A percentile compares a stretch with the other conserved stretches of the same genome.
These are phyloP conservation scores for Pharmacophagus antenor DNA, from an alignment of 2,888 invertebrate genomes.

Conservation along the genomic window DNA sequence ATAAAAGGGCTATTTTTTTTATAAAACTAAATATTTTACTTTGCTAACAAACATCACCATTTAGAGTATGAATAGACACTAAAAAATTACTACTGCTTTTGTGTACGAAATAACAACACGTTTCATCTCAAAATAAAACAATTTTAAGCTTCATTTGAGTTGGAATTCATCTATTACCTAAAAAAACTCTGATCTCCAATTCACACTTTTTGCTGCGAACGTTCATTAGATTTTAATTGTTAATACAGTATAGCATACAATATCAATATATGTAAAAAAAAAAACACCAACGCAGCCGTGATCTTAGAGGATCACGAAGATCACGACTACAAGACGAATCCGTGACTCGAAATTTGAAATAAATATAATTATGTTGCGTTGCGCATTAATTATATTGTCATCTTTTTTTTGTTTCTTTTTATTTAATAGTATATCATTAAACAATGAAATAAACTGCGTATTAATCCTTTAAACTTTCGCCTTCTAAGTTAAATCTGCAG, in stretches of 20 bases:
- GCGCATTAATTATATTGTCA: constrained; percentile 45
- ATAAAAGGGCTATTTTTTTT: too few relatives aligned
- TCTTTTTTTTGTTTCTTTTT: constrained; percentile 44
- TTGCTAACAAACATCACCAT: neutral
- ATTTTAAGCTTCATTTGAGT: constrained; percentile 25
- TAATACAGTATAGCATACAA: constrained; percentile 33
- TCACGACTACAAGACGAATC: constrained; percentile 36
- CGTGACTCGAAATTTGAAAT: constrained; percentile 40
- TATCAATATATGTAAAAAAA: constrained; percentile 41
- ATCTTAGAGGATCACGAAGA: constrained; percentile 52
- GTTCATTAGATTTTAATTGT: constrained; percentile 46
- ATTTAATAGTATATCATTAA: constrained; percentile 41
- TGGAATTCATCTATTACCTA: constrained; percentile 24
- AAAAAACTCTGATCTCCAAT: constrained; percentile 16
- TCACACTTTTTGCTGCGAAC: constrained; percentile 31
- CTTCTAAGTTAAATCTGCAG: too few relatives aligned
- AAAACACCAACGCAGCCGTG: constrained; percentile 50
- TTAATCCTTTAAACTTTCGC: neutral
- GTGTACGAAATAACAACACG: constrained; percentile 2
- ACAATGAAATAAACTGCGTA: constrained; percentile 9
- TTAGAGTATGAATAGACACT: neutral
- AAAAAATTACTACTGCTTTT: neutral
- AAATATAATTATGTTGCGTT: constrained; percentile 35
- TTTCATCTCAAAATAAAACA: constrained; percentile 10
- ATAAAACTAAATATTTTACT: too few relatives aligned